Conservation (phyloP, 2,797 vertebrate species). For the Helostoma temminkii region DNA sequence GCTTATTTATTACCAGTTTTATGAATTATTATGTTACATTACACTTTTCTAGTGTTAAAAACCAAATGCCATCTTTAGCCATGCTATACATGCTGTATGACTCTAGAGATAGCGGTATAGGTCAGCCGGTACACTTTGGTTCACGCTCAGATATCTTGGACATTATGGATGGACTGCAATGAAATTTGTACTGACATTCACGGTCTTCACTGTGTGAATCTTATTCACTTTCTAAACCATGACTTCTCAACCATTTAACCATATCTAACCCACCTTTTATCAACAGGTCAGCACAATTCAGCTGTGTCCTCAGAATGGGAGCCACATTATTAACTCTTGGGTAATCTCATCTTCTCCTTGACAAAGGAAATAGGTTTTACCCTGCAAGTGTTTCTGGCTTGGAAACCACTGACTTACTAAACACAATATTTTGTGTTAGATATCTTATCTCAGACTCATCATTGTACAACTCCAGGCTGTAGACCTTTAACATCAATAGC, state of each 20-base stretch:
- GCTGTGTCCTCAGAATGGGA: constrained; percentile 8
- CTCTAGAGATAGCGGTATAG: neutral
- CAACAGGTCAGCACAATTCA: constrained; percentile 30
- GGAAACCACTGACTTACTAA: constrained; percentile 45
- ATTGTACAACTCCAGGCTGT: constrained; percentile 26
- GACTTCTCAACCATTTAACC: constrained; percentile 8
- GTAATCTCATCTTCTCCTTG: constrained; percentile 27
- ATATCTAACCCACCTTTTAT: constrained; percentile 15
- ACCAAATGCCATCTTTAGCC: neutral
- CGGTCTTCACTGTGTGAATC: neutral
- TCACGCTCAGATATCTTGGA: neutral
- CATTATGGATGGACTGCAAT: neutral
- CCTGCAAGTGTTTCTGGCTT: constrained; percentile 31
- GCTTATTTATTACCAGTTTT: neutral
- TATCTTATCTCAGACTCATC: constrained; percentile 44
- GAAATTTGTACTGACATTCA: neutral
- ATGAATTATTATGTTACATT: no score
- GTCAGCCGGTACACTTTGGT: neutral
- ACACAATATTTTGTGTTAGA: constrained; percentile 43
- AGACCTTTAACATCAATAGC: constrained; percentile 49
- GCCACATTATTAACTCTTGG: constrained; percentile 28
- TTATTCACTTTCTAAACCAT: neutral
- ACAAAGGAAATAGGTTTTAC: constrained; percentile 41
- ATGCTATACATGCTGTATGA: neutral
- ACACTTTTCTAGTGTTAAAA: neutral